Conservation (phyloP, 2,113 vertebrate genomes). For the Etheostoma spectabile region DNA sequence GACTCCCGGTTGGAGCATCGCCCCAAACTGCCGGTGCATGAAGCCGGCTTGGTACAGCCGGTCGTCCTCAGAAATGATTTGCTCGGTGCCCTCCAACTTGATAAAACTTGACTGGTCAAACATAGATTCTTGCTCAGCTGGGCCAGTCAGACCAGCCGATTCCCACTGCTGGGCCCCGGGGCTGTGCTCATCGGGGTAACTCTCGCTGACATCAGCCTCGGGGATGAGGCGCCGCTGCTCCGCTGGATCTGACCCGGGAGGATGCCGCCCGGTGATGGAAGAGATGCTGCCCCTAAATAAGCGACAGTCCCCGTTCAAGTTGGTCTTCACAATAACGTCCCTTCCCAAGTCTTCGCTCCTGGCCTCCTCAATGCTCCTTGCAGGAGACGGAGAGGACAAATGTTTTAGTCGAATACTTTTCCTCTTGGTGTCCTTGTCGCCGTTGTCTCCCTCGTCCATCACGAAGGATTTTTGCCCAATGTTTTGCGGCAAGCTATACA, state of each 20-base stretch:
- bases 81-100: conserved; percentile 92
- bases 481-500: conserved; percentile 97
- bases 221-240: conserved; percentile 92
- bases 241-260: conserved; percentile 87
- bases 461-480: conserved; percentile 90
- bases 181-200: conserved; percentile 85
- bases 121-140: conserved; percentile 63
- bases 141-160: conserved; percentile 68
- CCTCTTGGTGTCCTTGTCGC: conserved; percentile 90
- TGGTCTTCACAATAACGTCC: conserved; percentile 88
- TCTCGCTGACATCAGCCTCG: conserved; percentile 83
- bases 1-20: conserved; percentile 98
- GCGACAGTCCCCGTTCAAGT: conserved; percentile 97
- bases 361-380: conserved; percentile 79
- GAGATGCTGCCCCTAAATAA: conserved; percentile 92
- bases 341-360: conserved; percentile 83
- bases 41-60: conserved; percentile 92
- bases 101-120: conserved; percentile 87
- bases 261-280: conserved; percentile 90
- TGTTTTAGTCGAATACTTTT: conserved; percentile 94
- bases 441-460: conserved; percentile 88
- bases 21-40: conserved; percentile 97
- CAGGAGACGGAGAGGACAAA: conserved; percentile 86
- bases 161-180: conserved; percentile 81
- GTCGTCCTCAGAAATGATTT: conserved; percentile 92